These are phyloP conservation scores for Sisor rabdophorus DNA, from an alignment of 2,113 vertebrate species.

Conservation along the genomic window DNA sequence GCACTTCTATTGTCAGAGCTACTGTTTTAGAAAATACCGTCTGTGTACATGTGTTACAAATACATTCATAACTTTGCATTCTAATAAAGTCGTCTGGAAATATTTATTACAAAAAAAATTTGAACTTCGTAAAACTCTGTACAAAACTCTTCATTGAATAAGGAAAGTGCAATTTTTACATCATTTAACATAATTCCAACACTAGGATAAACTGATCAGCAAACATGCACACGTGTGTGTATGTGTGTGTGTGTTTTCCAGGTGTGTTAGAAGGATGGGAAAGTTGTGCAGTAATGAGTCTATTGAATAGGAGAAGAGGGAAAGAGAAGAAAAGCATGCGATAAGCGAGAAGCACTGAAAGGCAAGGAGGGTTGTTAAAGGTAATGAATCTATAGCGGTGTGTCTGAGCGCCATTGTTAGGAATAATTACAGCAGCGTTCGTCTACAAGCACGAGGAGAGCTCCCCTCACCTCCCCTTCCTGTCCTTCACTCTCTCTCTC, in stretches of 20 bases:
- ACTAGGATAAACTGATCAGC: slow-evolving; percentile 19
- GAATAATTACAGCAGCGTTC: slow-evolving; percentile 46
- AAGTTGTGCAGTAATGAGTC: slow-evolving; percentile 31
- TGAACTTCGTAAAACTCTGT: too few relatives aligned
- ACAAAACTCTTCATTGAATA: too few relatives aligned
- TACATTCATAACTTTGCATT: not conserved
- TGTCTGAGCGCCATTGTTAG: slow-evolving; percentile 66
- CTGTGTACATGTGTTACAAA: too few relatives aligned
- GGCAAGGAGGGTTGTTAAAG: slow-evolving; percentile 68
- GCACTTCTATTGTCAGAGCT: not conserved
- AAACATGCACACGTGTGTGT: not conserved
- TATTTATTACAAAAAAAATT: too few relatives aligned
- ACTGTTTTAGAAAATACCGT: not conserved
- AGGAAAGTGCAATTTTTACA: too few relatives aligned
- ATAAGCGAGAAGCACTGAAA: slow-evolving; percentile 39
- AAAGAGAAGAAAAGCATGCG: slow-evolving; percentile 37
- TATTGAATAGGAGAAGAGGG: slow-evolving; percentile 51
- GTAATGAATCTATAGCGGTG: slow-evolving; percentile 75
- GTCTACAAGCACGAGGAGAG: slow-evolving; percentile 36
- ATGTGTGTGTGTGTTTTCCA: slow-evolving; percentile 9
- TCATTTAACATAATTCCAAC: not conserved
- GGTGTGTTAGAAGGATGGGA: slow-evolving; percentile 18
- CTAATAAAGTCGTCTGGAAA: not conserved
- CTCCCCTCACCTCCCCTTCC: slow-evolving; percentile 11
- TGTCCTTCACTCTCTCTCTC: not conserved